Evolutionary conservation across 2,113 vertebrate genomes (phyloP).

Genomic region (Cryptomyrus ogoouensis): DNA sequence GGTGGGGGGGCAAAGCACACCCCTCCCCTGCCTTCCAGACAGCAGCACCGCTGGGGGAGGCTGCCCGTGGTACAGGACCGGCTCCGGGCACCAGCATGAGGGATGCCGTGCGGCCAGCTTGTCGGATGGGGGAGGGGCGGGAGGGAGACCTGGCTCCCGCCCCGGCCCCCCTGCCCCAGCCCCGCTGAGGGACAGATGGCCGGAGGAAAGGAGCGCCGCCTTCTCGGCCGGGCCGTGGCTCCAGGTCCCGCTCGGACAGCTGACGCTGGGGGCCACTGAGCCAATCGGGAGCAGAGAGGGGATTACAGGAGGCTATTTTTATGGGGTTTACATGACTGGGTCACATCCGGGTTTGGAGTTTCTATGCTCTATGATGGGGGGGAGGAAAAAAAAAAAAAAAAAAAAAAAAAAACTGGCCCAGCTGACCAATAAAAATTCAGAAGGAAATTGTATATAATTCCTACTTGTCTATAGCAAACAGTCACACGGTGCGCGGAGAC

Average conservation of each 20-base stretch:
- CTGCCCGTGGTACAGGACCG: not conserved
- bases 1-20: no score
- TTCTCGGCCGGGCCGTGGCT: not conserved
- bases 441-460: not conserved
- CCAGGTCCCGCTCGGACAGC: conserved; percentile 26
- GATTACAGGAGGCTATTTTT: conserved; percentile 39
- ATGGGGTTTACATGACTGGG: conserved; percentile 17
- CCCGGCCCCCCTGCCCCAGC: not conserved
- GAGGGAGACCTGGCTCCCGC: not conserved
- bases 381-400: not conserved
- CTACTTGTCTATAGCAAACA: not conserved
- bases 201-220: not conserved
- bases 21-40: not conserved
- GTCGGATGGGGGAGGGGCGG: conserved; percentile 10
- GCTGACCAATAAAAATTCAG: not conserved
- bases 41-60: not conserved
- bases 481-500: not conserved
- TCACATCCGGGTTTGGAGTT: not conserved
- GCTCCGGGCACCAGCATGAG: not conserved
- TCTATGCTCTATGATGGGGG: not conserved
- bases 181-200: conserved; percentile 21
- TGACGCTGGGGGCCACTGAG: not conserved
- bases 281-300: conserved; percentile 14
- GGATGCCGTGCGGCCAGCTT: not conserved
- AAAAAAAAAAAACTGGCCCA: not conserved